Evolutionary conservation across 2,797 vertebrate genomes (phyloP).

Genomic region (Uromys caudimaculatus): DNA sequence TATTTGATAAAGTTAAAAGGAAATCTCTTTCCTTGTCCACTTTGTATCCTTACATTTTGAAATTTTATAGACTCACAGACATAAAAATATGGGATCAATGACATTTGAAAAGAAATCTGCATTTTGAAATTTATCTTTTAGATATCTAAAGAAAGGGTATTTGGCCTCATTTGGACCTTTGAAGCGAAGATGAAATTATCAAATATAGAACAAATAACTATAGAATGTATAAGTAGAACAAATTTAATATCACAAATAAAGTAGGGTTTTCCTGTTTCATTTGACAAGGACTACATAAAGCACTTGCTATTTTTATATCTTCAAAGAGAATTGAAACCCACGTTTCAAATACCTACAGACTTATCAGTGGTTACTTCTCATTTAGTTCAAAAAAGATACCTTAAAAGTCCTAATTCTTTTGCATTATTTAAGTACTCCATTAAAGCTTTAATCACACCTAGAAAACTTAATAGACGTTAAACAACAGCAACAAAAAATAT

Average conservation of each 20-base stretch:
- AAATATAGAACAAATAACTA: not conserved
- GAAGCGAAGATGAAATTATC: not conserved
- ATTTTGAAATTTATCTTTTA: slow-evolving; percentile 7
- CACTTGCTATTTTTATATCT: not conserved
- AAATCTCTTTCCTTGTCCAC: not conserved
- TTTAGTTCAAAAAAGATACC: not conserved
- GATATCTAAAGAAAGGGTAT: not conserved
- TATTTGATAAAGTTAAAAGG: not conserved
- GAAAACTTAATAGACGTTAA: not conserved
- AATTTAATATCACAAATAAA: not conserved
- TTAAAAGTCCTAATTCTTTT: not conserved
- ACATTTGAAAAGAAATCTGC: not conserved
- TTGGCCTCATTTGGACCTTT: not conserved
- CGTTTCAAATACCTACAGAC: not conserved
- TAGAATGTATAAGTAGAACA: not conserved
- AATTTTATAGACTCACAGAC: not conserved
- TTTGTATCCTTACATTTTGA: not conserved
- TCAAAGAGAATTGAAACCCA: not conserved
- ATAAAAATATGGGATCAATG: not conserved
- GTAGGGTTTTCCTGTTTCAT: not conserved
- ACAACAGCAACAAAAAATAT: not conserved
- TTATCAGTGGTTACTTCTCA: not conserved
- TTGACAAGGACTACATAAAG: not conserved
- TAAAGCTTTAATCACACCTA: not conserved
- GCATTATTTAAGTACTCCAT: not conserved